Percentiles rank a stretch among this genome's conserved stretches.
Evolutionary conservation across 2,113 vertebrate genomes (phyloP).

Genomic region (Hyperopisus bebe): DNA sequence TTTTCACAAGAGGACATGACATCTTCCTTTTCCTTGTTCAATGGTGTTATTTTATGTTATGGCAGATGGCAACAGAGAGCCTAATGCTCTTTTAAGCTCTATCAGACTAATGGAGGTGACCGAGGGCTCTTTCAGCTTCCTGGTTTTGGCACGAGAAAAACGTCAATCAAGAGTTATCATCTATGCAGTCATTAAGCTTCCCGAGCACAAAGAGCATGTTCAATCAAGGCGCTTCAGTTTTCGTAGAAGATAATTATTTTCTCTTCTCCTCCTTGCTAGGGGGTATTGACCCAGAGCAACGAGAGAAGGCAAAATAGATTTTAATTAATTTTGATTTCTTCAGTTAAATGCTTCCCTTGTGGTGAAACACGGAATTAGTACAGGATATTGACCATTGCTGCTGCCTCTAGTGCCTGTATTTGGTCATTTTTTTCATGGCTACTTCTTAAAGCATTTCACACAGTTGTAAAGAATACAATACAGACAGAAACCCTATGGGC

Average conservation of each 20-base stretch:
- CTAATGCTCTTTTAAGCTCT: constrained; percentile 72
- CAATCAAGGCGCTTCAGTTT: constrained; percentile 52
- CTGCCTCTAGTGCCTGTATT: neutral
- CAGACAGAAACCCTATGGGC: neutral
- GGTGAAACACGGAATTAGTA: neutral
- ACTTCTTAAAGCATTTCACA: neutral
- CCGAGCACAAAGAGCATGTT: constrained; percentile 61
- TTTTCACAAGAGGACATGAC: constrained; percentile 65
- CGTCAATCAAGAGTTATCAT: constrained; percentile 59
- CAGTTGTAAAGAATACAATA: neutral
- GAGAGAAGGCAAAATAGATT: constrained; percentile 14
- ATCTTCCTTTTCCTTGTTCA: constrained; percentile 31
- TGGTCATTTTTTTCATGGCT: neutral
- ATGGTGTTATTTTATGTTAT: constrained; percentile 78
- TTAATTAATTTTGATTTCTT: constrained; percentile 17
- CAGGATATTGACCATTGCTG: neutral
- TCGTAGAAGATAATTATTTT: constrained; percentile 12
- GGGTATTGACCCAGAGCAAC: constrained; percentile 10
- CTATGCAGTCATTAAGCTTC: constrained; percentile 71
- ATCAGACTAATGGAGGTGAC: constrained; percentile 80
- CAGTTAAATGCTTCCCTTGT: constrained; percentile 9
- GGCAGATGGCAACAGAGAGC: constrained; percentile 76
- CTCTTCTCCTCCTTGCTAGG: neutral
- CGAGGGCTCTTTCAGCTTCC: constrained; percentile 70
- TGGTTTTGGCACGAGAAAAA: constrained; percentile 73